These are phyloP conservation scores for Odontothrips loti DNA, from an alignment of 2,888 invertebrate species.

Conservation along the genomic window DNA sequence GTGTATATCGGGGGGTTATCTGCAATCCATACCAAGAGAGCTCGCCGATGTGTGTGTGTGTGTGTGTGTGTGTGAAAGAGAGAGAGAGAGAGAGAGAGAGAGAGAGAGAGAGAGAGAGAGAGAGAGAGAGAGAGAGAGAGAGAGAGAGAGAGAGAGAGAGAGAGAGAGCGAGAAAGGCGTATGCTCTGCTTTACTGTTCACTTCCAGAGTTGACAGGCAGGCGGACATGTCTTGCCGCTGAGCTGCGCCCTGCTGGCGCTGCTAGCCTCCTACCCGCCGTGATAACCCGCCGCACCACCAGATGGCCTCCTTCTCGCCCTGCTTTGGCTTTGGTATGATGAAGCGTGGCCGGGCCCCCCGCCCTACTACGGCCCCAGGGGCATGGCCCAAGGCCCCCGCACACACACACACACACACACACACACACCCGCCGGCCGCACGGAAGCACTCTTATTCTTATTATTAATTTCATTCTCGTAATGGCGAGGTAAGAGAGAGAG, in stretches of 20 bases:
- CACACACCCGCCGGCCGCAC: background rate
- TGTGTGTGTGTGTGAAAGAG: no score
- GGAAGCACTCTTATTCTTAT: constrained; percentile 21
- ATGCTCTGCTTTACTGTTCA: no score
- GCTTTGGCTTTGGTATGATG: constrained; percentile 7
- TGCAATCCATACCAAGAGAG: no score
- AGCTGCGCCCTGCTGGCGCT: background rate
- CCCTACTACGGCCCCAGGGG: background rate
- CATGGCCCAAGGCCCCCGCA: background rate
- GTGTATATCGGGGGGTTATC: no score
- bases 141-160: no score
- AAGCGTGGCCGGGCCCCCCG: background rate
- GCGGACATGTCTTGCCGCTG: background rate
- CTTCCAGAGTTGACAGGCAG: background rate
- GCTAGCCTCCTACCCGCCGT: background rate
- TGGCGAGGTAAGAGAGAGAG: background rate
- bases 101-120: no score
- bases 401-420: background rate
- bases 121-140: no score
- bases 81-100: no score
- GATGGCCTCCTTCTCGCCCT: background rate
- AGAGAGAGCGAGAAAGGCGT: no score
- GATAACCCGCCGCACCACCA: background rate
- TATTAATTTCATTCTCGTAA: constrained; percentile 23
- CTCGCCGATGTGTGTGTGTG: no score